phyloP scores from a whole-genome alignment of 2,113 vertebrate genomes.

The Illadopsis cleaveri region DNA sequence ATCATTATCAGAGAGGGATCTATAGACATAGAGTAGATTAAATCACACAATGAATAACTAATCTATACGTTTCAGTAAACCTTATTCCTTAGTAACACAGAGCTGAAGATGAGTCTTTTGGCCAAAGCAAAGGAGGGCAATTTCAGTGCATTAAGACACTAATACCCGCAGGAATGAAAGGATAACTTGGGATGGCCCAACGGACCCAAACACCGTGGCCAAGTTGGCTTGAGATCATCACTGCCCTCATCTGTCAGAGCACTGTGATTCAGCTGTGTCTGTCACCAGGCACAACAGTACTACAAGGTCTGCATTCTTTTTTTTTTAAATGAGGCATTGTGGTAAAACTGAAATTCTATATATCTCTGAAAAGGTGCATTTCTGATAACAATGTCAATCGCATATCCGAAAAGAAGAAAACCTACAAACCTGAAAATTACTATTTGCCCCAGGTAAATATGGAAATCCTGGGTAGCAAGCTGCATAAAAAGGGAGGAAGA shows the following conservation, averaged over 20 bases:
- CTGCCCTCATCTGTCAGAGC: not conserved
- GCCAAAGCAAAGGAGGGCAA: not conserved
- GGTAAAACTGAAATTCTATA: not conserved
- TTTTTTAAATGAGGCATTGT: not conserved
- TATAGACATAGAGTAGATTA: not conserved
- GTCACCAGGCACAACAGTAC: not conserved
- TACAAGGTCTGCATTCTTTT: not conserved
- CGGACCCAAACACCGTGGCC: fast-evolving
- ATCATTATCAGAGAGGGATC: not conserved
- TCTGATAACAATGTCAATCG: not conserved
- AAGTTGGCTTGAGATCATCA: not conserved
- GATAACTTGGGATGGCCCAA: not conserved
- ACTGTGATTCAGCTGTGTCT: not conserved
- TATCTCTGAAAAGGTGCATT: not conserved
- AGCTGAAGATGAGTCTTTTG: not conserved
- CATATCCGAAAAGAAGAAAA: not conserved
- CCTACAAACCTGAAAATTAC: not conserved
- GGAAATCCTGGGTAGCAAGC: not conserved
- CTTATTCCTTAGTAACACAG: not conserved
- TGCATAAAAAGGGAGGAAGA: not conserved
- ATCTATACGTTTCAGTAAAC: not conserved
- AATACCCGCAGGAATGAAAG: not conserved
- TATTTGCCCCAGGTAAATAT: not conserved
- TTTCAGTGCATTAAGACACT: not conserved
- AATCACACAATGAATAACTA: not conserved